phyloP scores from a whole-genome alignment of 2,113 vertebrate species.

The Ceyx cyanopectus region DNA sequence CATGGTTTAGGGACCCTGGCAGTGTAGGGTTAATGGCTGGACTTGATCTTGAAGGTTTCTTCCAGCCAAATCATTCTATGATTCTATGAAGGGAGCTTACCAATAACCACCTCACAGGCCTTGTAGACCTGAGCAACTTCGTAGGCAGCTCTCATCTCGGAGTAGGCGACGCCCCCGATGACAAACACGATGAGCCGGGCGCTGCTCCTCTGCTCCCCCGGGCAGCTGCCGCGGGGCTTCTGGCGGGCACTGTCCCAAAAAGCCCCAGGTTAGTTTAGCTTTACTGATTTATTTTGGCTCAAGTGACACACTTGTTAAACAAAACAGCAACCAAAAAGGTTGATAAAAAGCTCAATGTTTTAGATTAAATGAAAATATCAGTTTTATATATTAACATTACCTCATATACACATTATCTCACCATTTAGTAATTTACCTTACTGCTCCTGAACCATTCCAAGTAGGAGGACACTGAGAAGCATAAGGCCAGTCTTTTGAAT shows the following conservation, averaged over 20 bases:
- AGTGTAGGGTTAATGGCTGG: too few relatives aligned
- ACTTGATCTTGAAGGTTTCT: too few relatives aligned
- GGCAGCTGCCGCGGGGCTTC: constrained; percentile 76
- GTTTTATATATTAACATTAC: not conserved
- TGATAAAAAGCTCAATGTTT: not conserved
- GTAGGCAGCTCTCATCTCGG: constrained; percentile 95
- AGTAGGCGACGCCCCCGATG: constrained; percentile 90
- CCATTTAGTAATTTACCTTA: constrained; percentile 79
- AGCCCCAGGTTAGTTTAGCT: too few relatives aligned
- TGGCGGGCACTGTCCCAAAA: constrained; percentile 78
- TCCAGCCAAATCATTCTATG: too few relatives aligned
- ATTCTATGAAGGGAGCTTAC: constrained; percentile 73
- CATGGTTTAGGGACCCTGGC: too few relatives aligned
- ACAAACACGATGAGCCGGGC: constrained; percentile 93
- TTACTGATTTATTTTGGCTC: too few relatives aligned
- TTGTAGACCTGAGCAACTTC: constrained; percentile 89
- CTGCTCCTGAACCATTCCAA: constrained; percentile 94
- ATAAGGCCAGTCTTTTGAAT: constrained; percentile 92
- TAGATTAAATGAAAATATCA: not conserved
- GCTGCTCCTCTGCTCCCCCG: constrained; percentile 83
- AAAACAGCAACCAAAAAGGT: too few relatives aligned
- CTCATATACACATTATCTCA: not conserved
- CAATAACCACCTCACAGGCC: constrained; percentile 93
- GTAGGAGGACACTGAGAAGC: constrained; percentile 89
- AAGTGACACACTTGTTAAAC: too few relatives aligned